Evolutionary conservation across 2,113 vertebrate genomes (phyloP).

Genomic region (Macrotis lagotis): DNA sequence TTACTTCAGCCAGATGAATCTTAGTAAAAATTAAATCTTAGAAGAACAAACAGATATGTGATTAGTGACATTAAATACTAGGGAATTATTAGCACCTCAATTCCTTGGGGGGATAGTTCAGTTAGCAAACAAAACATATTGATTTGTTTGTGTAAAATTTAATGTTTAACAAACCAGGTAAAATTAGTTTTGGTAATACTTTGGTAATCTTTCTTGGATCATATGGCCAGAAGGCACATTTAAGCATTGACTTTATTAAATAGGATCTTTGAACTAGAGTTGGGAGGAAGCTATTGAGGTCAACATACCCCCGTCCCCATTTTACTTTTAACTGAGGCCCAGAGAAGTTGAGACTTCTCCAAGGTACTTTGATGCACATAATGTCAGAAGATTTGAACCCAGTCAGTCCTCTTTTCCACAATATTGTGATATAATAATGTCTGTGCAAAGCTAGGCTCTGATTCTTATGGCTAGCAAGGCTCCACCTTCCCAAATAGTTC

Average conservation of each 20-base stretch:
- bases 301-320: background rate
- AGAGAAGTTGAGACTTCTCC: background rate
- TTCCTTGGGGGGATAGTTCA: background rate
- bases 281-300: background rate
- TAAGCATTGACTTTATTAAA: slow-evolving; percentile 9
- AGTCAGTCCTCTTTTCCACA: background rate
- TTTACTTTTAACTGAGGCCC: background rate
- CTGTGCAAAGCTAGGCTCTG: background rate
- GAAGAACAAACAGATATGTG: slow-evolving; percentile 24
- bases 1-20: background rate
- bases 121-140: background rate
- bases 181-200: background rate
- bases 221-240: slow-evolving; percentile 12
- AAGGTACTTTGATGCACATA: background rate
- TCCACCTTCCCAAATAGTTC: slow-evolving; percentile 41
- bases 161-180: background rate
- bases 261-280: background rate
- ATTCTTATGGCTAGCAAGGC: slow-evolving; percentile 10
- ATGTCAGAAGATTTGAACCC: background rate
- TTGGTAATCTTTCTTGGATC: slow-evolving; percentile 13
- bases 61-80: background rate
- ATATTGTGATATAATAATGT: slow-evolving; percentile 49
- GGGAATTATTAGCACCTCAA: slow-evolving; percentile 4
- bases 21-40: background rate
- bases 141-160: background rate